A percentile compares a stretch with the other conserved stretches of the same genome.
These are phyloP conservation scores for Drosophila subobscura DNA, from an alignment of 1,140 invertebrate species.

Conservation along the genomic window DNA sequence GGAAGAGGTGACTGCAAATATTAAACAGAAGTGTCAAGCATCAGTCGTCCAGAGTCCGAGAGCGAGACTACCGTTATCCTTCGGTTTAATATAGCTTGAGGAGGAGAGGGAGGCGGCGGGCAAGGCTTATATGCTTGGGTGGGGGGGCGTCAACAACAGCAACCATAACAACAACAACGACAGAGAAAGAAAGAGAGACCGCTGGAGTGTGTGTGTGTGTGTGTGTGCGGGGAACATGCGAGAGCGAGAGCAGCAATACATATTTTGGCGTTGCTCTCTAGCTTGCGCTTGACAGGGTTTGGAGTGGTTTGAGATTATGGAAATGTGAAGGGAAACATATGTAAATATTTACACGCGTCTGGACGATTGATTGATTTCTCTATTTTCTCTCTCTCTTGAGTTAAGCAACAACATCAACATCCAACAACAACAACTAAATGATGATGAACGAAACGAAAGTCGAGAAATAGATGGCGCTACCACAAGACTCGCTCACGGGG, in stretches of 20 bases:
- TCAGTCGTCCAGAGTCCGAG: no score
- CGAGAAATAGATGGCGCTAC: not conserved
- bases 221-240: not conserved
- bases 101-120: slow-evolving; percentile 2
- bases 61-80: no score
- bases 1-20: no score
- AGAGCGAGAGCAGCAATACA: slow-evolving; percentile 7
- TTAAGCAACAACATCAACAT: slow-evolving; percentile 57
- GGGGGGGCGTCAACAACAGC: slow-evolving; percentile 28
- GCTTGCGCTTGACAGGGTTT: no score
- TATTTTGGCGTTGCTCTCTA: no score
- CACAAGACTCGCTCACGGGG: not conserved
- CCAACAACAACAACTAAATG: slow-evolving; percentile 54
- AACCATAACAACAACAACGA: slow-evolving; percentile 54
- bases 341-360: not conserved
- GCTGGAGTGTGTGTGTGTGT: slow-evolving; percentile 1
- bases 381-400: not conserved
- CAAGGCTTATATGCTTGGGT: no score
- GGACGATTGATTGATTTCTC: not conserved
- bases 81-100: not conserved
- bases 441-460: slow-evolving; percentile 10
- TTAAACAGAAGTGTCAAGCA: no score
- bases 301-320: not conserved
- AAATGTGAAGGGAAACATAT: no score
- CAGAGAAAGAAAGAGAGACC: slow-evolving; percentile 32